Evolutionary conservation across 2,797 vertebrate genomes (phyloP).

Genomic region (Limosa lapponica): DNA sequence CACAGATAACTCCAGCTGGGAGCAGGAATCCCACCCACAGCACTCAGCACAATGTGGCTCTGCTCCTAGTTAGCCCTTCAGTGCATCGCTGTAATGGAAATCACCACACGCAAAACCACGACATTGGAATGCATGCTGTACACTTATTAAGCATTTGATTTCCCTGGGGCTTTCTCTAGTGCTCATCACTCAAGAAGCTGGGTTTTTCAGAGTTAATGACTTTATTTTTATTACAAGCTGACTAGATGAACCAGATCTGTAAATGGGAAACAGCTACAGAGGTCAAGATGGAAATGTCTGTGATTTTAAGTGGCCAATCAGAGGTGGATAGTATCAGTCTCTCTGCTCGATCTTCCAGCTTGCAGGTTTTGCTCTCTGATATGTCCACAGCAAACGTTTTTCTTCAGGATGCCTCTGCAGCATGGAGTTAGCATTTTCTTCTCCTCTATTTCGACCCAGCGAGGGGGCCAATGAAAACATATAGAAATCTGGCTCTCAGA

Average conservation of each 20-base stretch:
- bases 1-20: background rate
- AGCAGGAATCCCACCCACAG: background rate
- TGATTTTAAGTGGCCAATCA: background rate
- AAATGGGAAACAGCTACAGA: background rate
- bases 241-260: background rate
- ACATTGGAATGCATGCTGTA: background rate
- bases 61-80: background rate
- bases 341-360: background rate
- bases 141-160: background rate
- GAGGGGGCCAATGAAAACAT: background rate
- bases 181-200: background rate
- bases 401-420: background rate
- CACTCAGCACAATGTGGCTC: background rate
- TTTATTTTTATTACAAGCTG: background rate
- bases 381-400: background rate
- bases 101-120: rapidly evolving
- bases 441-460: background rate
- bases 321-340: background rate
- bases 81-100: background rate
- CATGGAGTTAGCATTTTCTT: background rate
- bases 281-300: background rate
- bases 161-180: background rate
- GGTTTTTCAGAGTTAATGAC: background rate
- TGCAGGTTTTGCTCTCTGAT: background rate
- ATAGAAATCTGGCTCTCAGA: background rate